Evolutionary conservation across 2,113 vertebrate genomes (phyloP), one percentile per base, ranked within the genome.

Genomic region (Pavo muticus): DNA sequence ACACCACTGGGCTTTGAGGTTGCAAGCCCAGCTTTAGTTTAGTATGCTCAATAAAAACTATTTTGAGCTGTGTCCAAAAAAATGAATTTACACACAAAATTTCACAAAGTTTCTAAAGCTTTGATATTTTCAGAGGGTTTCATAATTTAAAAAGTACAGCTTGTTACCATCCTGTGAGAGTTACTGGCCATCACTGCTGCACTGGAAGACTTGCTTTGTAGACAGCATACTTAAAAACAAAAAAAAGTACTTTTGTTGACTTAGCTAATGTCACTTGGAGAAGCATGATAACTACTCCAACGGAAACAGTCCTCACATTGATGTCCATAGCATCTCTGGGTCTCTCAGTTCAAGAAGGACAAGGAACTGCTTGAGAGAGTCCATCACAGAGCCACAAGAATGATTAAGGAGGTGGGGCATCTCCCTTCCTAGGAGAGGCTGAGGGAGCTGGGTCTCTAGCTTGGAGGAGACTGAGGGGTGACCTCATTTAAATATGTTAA

Each of bases 201-300:
- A 32, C 68, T 73, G 59, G 30, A 84, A 82, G 15, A 84, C 61
- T 61, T 71, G 57, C 63, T 69, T 78, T 73, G 71, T 30, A 79
- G 45, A 73, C 59, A 83, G 78, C 48, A 63, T 85, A 83, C 40
- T 63, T 67, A 91, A 82, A 13, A 71, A 71, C 14, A 24, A 24
- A 61, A 59, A 44, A 72, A n/a, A 11, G 24, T 5, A 3, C 12
- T 80, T 94, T 80, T 80, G 40, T 70, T 90, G 82, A 59, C 30
- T 82, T 54, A 44, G 45, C 9, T 70, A 79, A 19, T 0, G 0
- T 90, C 90, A 93, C 48, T 60, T 23, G 32, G 72, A 90, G 67
- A 93, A 56, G 83, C 85, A 79, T 54, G 50, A 88, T 63, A 91
- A 91, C 40, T 72, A 42, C 45, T 73, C 63, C 88, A 93, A 45